Evolutionary conservation across 2,113 vertebrate species (phyloP), one percentile per base, ranked within the genome.

Genomic region (Takifugu bimaculatus): DNA sequence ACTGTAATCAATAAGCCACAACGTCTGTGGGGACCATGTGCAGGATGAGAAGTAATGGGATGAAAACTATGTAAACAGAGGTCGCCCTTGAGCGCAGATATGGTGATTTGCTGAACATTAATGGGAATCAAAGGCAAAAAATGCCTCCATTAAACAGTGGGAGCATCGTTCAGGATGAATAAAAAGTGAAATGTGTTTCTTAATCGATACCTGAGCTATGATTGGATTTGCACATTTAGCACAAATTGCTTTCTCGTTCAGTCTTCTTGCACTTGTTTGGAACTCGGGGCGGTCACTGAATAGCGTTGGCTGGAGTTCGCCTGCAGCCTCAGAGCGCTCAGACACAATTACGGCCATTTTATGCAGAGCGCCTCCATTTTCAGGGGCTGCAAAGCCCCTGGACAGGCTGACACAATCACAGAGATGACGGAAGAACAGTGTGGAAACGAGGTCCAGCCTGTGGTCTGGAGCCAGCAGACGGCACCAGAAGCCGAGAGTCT

Each of bases 1-100:
- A 72, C 70, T 65, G 9, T 65, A 79, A 82, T 80, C 77, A 62
- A 79, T 84, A 63, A 5, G 57, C 53, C 6, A 1, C 28, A 57
- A 14, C 70, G 28, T 75, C 65, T 53, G 57, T 52, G 50, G 64
- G 50, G 65, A 58, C 62, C 62, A 67, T 47, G 55, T 44, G 59
- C 15, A 39, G 52, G 77, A 63, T 70, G 49, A 71, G 68, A 75
- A 68, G 63, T 72, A 76, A 74, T 72, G 57, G 58, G 54, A 76
- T 72, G 70, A 73, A 77, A 79, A 74, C 56, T 52, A 74, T 72
- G 70, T 75, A 75, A 77, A 72, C 61, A 63, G 69, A 68, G 64
- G 42, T 20, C 20, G 20, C 20, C 20, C 20, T 20, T 20, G 20
- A 79, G 80, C 55, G 4, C 60, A 56, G 65, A 53, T 25, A 14